Percentiles rank a stretch among this genome's conserved stretches.
Conservation (phyloP, 2,888 invertebrate species). For the Scaptomyza cyrtandrae region DNA sequence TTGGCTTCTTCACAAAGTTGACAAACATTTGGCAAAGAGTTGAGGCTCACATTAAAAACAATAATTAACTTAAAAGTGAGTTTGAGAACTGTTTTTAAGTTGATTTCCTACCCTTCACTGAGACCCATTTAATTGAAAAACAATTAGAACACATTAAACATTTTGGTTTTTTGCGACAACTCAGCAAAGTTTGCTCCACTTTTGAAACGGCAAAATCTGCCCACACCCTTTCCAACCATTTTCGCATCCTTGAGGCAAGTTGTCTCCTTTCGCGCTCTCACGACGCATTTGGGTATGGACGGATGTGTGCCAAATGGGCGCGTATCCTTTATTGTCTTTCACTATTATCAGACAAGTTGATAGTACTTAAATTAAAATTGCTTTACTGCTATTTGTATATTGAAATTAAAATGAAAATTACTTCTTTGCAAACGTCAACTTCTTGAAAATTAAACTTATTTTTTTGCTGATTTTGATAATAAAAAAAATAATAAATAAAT, state of each 20-base stretch:
- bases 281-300: background rate
- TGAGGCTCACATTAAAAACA: slow-evolving; percentile 28
- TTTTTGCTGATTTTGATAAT: background rate
- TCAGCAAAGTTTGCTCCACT: slow-evolving; percentile 47
- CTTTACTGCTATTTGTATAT: slow-evolving; percentile 35
- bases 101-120: slow-evolving; percentile 36
- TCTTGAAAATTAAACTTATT: background rate
- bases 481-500: background rate
- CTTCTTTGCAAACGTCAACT: slow-evolving; percentile 19
- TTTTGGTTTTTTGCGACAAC: slow-evolving; percentile 15
- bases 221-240: background rate
- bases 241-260: background rate
- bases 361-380: slow-evolving; percentile 25
- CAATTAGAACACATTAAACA: slow-evolving; percentile 54
- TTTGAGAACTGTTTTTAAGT: slow-evolving; percentile 42
- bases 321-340: slow-evolving; percentile 9
- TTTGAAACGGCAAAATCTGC: slow-evolving; percentile 17
- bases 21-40: slow-evolving; percentile 11
- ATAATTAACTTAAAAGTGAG: slow-evolving; percentile 48
- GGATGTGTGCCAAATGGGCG: background rate
- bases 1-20: slow-evolving; percentile 13
- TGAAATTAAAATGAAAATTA: slow-evolving; percentile 43
- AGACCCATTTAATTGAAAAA: slow-evolving; percentile 57
- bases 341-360: slow-evolving; percentile 5
- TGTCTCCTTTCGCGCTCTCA: slow-evolving; percentile 6